Percentiles rank a stretch among this genome's conserved stretches.
These are phyloP conservation scores for Gryon sp. DNA, from an alignment of 1,140 invertebrate genomes.

Conservation along the genomic window DNA sequence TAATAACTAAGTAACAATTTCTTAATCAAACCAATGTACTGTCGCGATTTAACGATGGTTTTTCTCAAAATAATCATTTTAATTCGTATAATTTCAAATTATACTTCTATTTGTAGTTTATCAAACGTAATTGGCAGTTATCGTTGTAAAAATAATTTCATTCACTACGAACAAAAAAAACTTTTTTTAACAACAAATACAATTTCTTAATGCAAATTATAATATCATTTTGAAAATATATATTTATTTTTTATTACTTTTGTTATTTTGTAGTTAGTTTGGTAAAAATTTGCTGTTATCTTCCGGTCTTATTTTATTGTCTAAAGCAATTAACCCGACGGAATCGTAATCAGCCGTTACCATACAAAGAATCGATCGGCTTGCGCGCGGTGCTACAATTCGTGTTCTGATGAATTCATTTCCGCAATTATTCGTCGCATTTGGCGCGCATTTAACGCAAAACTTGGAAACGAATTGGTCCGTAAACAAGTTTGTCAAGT, in stretches of 20 bases:
- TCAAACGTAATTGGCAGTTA: no score
- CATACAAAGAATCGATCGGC: constrained; percentile 16
- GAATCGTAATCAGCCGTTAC: background rate
- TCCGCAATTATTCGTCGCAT: constrained; percentile 52
- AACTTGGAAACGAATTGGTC: constrained; percentile 42
- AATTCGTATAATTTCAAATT: constrained; percentile 18
- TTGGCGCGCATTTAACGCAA: constrained; percentile 45
- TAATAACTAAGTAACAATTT: constrained; percentile 30
- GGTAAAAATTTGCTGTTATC: no score
- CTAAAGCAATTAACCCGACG: constrained; percentile 1
- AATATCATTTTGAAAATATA: no score
- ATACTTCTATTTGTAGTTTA: no score
- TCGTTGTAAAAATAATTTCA: no score
- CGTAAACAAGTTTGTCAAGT: constrained; percentile 58
- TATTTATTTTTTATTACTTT: no score
- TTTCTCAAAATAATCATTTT: constrained; percentile 7
- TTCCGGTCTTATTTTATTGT: constrained; percentile 10
- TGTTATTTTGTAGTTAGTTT: no score
- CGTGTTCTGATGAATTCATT: constrained; percentile 44
- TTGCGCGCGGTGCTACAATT: constrained; percentile 29
- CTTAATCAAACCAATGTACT: constrained; percentile 28
- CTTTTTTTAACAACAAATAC: no score
- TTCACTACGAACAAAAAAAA: no score
- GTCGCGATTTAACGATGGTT: background rate
- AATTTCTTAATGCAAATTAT: no score